Conservation (phyloP, 2,888 invertebrate genomes). For the Chrysolina oricalcia region DNA sequence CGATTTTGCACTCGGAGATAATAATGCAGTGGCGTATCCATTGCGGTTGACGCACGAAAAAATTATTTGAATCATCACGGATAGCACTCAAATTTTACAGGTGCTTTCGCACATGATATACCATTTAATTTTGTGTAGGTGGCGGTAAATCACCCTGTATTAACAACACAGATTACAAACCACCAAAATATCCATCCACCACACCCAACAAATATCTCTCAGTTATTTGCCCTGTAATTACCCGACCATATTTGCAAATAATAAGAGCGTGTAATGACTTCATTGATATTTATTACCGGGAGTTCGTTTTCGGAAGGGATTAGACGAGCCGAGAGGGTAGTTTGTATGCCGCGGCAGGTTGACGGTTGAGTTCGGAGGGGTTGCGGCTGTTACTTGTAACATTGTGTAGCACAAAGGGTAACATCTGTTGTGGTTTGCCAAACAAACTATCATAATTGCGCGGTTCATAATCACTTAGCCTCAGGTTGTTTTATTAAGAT, state of each 20-base stretch:
- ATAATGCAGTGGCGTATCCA: no score
- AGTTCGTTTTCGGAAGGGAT: slow-evolving; percentile 54
- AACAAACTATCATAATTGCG: slow-evolving; percentile 58
- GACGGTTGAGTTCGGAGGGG: slow-evolving; percentile 39
- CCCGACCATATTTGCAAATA: slow-evolving; percentile 53
- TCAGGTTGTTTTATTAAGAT: slow-evolving; percentile 47
- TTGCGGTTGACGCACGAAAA: no score
- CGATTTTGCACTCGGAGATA: no score
- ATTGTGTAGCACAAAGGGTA: slow-evolving; percentile 58
- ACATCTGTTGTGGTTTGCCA: slow-evolving; percentile 64
- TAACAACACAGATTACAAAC: neutral
- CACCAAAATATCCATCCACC: slow-evolving; percentile 31
- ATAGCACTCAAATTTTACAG: no score
- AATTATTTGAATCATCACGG: no score
- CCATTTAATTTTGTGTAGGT: no score
- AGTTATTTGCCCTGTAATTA: slow-evolving; percentile 49
- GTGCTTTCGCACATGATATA: no score
- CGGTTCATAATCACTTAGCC: slow-evolving; percentile 50
- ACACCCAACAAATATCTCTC: slow-evolving; percentile 35
- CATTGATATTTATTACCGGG: slow-evolving; percentile 57
- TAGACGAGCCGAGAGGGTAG: slow-evolving; percentile 47
- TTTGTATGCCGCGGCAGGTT: slow-evolving; percentile 45
- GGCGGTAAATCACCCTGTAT: no score
- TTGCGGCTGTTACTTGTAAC: slow-evolving; percentile 52
- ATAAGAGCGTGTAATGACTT: slow-evolving; percentile 56